A percentile compares a stretch with the other conserved stretches of the same genome.
These are phyloP conservation scores for Parasteatoda lunata DNA, from an alignment of 2,888 invertebrate genomes.

Conservation along the genomic window DNA sequence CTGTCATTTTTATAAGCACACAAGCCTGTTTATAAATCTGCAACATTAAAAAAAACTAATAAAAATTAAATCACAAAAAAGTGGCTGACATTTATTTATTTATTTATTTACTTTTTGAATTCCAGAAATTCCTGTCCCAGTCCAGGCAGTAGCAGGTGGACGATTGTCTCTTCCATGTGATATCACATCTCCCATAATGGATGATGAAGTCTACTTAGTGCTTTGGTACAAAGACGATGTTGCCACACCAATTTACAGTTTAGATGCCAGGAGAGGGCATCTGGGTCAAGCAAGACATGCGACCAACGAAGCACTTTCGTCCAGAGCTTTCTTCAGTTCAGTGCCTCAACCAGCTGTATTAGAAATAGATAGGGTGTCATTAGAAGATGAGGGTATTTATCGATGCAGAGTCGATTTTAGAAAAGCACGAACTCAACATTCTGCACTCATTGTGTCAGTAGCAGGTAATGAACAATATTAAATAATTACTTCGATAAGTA, in stretches of 20 bases:
- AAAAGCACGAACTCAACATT: slow-evolving; percentile 91
- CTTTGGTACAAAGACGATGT: slow-evolving; percentile 69
- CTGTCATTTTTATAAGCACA: too few species aligned
- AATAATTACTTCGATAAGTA: too few species aligned
- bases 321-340: slow-evolving; percentile 87
- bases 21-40: too few species aligned
- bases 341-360: slow-evolving; percentile 76
- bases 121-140: slow-evolving; percentile 58
- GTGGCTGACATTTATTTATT: too few species aligned
- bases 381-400: slow-evolving; percentile 91
- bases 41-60: too few species aligned
- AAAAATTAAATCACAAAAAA: too few species aligned
- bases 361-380: slow-evolving; percentile 78
- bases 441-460: slow-evolving; percentile 90
- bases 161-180: slow-evolving; percentile 65
- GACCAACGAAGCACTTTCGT: slow-evolving; percentile 87
- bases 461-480: slow-evolving; percentile 80
- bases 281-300: slow-evolving; percentile 73
- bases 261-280: slow-evolving; percentile 63
- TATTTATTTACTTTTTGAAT: neutral
- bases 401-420: slow-evolving; percentile 92
- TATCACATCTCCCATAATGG: slow-evolving; percentile 58
- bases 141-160: slow-evolving; percentile 64
- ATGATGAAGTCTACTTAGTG: slow-evolving; percentile 66
- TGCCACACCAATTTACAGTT: slow-evolving; percentile 66